phyloP scores from a whole-genome alignment of 2,113 vertebrate genomes.

The Elgaria multicarinata region DNA sequence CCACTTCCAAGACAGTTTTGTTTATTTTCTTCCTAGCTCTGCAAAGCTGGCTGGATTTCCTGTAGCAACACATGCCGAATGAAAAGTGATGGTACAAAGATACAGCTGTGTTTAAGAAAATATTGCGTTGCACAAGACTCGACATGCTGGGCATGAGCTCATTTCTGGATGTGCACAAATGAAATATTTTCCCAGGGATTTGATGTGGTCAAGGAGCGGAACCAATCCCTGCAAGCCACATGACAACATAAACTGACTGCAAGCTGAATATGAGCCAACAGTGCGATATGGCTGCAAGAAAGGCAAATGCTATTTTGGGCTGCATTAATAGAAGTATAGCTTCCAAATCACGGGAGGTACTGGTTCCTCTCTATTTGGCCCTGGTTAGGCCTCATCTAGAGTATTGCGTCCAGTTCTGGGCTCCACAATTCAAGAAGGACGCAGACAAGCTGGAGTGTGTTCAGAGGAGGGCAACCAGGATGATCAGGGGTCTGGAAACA shows the following conservation, averaged over 20 bases:
- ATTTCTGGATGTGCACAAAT: constrained; percentile 12
- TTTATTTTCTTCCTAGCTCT: constrained; percentile 2
- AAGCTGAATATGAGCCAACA: no score
- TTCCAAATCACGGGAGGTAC: no score
- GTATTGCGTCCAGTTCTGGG: no score
- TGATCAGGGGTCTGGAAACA: no score
- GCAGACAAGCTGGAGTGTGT: no score
- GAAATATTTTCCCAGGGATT: neutral
- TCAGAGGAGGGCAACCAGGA: no score
- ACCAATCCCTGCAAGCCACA: neutral
- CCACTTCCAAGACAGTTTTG: neutral
- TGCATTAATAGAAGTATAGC: no score
- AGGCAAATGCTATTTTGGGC: no score
- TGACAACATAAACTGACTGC: neutral
- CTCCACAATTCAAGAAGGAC: no score
- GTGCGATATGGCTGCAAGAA: no score
- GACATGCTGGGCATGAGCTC: neutral
- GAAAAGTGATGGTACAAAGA: constrained; percentile 9
- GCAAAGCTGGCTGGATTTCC: neutral
- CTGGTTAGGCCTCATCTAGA: no score
- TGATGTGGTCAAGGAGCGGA: neutral
- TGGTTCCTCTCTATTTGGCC: no score
- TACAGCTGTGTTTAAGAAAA: neutral
- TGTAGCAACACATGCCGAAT: neutral
- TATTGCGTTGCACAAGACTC: neutral